phyloP scores from a whole-genome alignment of 2,113 vertebrate species.

The Urocitellus parryii region DNA sequence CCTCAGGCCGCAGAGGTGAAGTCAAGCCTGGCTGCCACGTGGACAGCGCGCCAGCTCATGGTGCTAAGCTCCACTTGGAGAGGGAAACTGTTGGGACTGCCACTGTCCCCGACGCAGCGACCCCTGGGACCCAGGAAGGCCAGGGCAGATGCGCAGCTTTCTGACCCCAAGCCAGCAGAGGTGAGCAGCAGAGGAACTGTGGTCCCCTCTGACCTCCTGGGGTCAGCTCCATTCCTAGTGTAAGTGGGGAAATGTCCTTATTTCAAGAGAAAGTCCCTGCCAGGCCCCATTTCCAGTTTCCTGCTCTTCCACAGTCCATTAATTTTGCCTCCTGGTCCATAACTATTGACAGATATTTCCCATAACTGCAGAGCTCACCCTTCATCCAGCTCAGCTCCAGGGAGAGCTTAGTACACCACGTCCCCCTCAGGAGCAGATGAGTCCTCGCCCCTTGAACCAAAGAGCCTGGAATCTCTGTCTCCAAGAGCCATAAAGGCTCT shows the following conservation, averaged over 20 bases:
- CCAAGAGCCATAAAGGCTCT: background rate
- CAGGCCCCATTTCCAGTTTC: accelerated
- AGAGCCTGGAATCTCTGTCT: background rate
- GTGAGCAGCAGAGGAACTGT: accelerated
- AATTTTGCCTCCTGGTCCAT: too few relatives aligned
- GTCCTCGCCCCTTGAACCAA: too few relatives aligned
- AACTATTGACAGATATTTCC: too few relatives aligned
- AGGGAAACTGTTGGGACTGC: background rate
- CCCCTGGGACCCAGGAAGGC: too few relatives aligned
- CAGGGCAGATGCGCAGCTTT: accelerated
- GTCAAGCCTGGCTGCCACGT: background rate
- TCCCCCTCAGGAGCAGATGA: accelerated
- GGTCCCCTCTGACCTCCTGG: accelerated
- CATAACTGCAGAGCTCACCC: too few relatives aligned
- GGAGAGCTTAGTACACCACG: background rate
- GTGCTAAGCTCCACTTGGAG: background rate
- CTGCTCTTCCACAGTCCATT: accelerated
- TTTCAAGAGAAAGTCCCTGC: background rate
- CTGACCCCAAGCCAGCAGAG: accelerated
- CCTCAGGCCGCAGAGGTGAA: background rate
- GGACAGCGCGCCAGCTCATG: background rate
- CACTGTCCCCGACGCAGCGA: accelerated
- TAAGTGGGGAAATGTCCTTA: accelerated
- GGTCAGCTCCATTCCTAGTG: accelerated
- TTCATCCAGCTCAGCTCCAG: too few relatives aligned